Percentiles rank a stretch among this genome's conserved stretches.
These are phyloP conservation scores for Alca torda DNA, from an alignment of 2,797 vertebrate species.

Conservation along the genomic window DNA sequence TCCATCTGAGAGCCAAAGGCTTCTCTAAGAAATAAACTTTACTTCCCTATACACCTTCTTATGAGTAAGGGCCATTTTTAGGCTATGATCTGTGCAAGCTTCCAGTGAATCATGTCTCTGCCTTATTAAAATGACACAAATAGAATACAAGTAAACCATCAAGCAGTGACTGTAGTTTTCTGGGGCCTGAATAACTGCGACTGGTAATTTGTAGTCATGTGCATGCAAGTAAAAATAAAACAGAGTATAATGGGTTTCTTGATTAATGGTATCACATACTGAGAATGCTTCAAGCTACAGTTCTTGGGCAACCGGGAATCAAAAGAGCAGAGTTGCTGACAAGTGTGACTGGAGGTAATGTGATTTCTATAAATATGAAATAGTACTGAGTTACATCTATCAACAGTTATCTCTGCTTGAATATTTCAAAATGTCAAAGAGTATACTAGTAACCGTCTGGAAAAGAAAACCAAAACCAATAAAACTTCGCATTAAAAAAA, in stretches of 20 bases:
- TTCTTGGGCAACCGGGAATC: constrained; percentile 56
- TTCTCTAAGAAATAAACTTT: not conserved
- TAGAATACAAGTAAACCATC: not conserved
- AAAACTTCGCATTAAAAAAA: not conserved
- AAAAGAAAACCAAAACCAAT: not conserved
- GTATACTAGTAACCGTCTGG: not conserved
- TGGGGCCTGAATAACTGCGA: constrained; percentile 23
- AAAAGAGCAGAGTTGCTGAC: constrained; percentile 67
- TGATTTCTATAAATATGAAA: constrained; percentile 68
- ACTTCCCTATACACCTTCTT: not conserved
- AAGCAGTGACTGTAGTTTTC: not conserved
- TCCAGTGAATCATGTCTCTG: not conserved
- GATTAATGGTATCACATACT: constrained; percentile 67
- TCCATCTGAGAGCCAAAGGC: not conserved
- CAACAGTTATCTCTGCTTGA: constrained; percentile 46
- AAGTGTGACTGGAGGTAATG: constrained; percentile 58
- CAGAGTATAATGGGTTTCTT: constrained; percentile 47
- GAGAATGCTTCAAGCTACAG: constrained; percentile 41
- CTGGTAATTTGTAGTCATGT: not conserved
- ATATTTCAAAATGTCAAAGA: constrained; percentile 58
- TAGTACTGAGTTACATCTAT: constrained; percentile 56
- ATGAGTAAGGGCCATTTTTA: constrained; percentile 17
- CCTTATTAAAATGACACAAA: constrained; percentile 32
- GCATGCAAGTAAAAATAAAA: constrained; percentile 42
- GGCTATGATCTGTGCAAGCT: not conserved